Percentiles rank a stretch among this genome's conserved stretches.
Evolutionary conservation across 2,888 invertebrate genomes (phyloP).

Genomic region (Lycophotia porphyrea): DNA sequence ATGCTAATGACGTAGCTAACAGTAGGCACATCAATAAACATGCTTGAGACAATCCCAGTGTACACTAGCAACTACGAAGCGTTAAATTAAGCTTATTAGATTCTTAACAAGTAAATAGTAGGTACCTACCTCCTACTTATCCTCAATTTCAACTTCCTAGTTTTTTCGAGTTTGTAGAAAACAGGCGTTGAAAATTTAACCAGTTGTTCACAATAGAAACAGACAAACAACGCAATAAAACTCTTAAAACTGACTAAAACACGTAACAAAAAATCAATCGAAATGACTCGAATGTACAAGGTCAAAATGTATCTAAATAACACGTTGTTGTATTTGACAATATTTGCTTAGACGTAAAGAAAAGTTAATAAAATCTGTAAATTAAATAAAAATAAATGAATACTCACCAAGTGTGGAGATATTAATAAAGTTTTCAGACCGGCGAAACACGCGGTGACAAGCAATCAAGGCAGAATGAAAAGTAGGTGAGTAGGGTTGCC

Average conservation of each 20-base stretch:
- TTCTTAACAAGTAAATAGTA: neutral
- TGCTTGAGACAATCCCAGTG: neutral
- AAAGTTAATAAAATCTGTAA: conserved; percentile 31
- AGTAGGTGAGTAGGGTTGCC: neutral
- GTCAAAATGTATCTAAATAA: conserved; percentile 51
- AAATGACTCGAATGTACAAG: conserved; percentile 63
- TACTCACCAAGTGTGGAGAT: conserved; percentile 73
- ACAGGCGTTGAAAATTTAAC: conserved; percentile 1
- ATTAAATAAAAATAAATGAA: conserved; percentile 47
- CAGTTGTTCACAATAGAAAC: conserved; percentile 25
- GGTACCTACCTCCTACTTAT: neutral
- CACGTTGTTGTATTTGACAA: neutral
- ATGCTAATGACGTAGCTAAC: neutral
- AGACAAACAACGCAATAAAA: conserved; percentile 50
- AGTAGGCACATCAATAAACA: neutral
- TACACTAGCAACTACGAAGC: conserved; percentile 9
- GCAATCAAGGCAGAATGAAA: conserved; percentile 60
- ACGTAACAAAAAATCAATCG: conserved; percentile 67
- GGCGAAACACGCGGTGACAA: conserved; percentile 80
- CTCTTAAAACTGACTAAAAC: conserved; percentile 49
- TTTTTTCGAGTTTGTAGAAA: neutral
- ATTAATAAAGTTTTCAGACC: conserved; percentile 71
- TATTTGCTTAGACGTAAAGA: conserved; percentile 20
- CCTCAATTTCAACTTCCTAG: neutral
- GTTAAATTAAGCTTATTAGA: conserved; percentile 11